Base-by-base conservation (phyloP, 2,888 invertebrate genomes). In the Lithophane ornitopus region DNA sequence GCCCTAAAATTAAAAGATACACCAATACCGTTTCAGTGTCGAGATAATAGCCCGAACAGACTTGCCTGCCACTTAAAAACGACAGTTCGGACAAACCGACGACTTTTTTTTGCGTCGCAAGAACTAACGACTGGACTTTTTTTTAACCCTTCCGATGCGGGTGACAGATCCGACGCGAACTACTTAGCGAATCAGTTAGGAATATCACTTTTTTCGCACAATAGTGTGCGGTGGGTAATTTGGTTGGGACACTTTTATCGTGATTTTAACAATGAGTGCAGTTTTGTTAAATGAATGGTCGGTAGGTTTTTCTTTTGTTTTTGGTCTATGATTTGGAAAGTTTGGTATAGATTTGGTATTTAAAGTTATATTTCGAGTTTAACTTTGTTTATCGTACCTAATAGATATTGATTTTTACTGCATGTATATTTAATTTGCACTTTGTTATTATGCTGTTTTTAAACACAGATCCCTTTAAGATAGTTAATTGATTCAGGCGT, bases 101-200 rank as follows among this genome's bases (percentile, higher is more conserved):
- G 83, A 85, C 72, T 84, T 85, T 88, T 80, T 81, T 81, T 80
- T 72, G 72, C 76, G 78, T 76, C 71, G 76, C 76, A 85, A 80
- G 84, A 88, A 86, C 79, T 80, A 82, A 85, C 85, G 83, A 79
- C 59, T 74, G 80, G 79, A 88, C 84, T 86, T 88, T 87, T 87
- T 49, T 87, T 87, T 82, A 91, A 89, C 90, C 88, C 87, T 91
- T 89, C 80, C 87, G 79, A 85, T 83, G 87, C 85, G 73, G 78
- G 85, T 90, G 93, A 91, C 93, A 92, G 87, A 87, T 89, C 85
- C 68, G 89, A 91, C 91, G 87, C 76, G 79, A 90, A 91, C 92
- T 91, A 91, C 91, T 91, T 90, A 89, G 84, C 76, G 80, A 86
- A 87, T 88, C 88, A 86, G 88, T 77, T 81, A 80, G 76, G 76